A percentile compares a stretch with the other conserved stretches of the same genome.
These are phyloP conservation scores for Tricholaema leucomelas DNA, from an alignment of 2,113 vertebrate genomes.

Conservation along the genomic window DNA sequence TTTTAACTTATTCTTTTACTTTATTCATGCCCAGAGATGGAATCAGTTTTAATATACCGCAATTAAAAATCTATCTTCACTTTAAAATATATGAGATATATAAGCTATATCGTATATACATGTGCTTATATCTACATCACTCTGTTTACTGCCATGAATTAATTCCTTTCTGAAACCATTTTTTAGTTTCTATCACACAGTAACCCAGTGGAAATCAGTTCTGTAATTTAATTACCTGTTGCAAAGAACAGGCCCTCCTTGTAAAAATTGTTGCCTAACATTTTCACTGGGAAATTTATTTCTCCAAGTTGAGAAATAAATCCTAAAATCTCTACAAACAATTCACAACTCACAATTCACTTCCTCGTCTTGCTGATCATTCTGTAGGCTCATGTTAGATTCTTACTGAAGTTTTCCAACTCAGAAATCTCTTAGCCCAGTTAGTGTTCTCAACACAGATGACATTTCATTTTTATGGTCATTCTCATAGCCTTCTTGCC, in stretches of 20 bases:
- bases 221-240: neutral
- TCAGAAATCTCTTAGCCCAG: neutral
- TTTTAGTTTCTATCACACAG: neutral
- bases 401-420: neutral
- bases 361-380: neutral
- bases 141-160: neutral
- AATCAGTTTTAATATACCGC: neutral
- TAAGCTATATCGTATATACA: neutral
- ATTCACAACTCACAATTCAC: neutral
- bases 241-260: neutral
- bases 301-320: neutral
- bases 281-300: neutral
- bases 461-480: neutral
- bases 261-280: neutral
- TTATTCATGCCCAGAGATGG: neutral
- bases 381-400: neutral
- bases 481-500: neutral
- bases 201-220: neutral
- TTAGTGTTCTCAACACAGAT: neutral
- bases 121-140: neutral
- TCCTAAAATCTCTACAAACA: neutral
- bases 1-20: neutral
- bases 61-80: neutral
- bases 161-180: neutral
- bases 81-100: neutral